phyloP scores from a whole-genome alignment of 2,888 invertebrate species.

The Drosophila eohydei region DNA sequence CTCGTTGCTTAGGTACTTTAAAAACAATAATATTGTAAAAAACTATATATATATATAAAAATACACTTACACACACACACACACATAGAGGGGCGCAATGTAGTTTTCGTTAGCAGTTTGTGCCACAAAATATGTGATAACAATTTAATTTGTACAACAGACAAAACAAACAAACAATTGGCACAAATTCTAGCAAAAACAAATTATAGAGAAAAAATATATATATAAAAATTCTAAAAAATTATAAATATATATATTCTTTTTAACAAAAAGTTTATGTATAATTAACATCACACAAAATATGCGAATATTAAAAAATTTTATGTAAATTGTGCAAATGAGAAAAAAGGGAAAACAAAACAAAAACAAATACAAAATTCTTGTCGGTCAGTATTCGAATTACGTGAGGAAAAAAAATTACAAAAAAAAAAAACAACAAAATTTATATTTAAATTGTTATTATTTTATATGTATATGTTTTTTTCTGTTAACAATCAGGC shows the following conservation, averaged over 20 bases:
- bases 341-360: constrained; percentile 9
- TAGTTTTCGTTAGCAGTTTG: constrained; percentile 68
- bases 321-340: constrained; percentile 39
- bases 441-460: constrained; percentile 56
- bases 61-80: constrained; percentile 18
- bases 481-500: constrained; percentile 37
- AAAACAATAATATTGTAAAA: constrained; percentile 24
- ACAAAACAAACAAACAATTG: constrained; percentile 53
- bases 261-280: constrained; percentile 14
- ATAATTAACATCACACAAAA: constrained; percentile 28
- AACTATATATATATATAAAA: background rate
- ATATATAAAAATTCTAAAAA: constrained; percentile 9
- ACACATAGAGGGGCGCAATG: constrained; percentile 63
- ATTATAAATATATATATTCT: constrained; percentile 1
- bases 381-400: constrained; percentile 78
- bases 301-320: constrained; percentile 58
- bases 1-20: constrained; percentile 64
- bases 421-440: constrained; percentile 28
- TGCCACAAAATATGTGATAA: constrained; percentile 80
- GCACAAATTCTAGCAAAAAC: constrained; percentile 64
- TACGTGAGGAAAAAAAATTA: constrained; percentile 60
- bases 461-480: constrained; percentile 40
- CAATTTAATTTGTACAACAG: constrained; percentile 60
- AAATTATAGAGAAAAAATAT: constrained; percentile 19
- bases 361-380: constrained; percentile 52